Evolutionary conservation across 2,113 vertebrate genomes (phyloP), one percentile per base, ranked within the genome.

Genomic region (Chaenocephalus aceratus): DNA sequence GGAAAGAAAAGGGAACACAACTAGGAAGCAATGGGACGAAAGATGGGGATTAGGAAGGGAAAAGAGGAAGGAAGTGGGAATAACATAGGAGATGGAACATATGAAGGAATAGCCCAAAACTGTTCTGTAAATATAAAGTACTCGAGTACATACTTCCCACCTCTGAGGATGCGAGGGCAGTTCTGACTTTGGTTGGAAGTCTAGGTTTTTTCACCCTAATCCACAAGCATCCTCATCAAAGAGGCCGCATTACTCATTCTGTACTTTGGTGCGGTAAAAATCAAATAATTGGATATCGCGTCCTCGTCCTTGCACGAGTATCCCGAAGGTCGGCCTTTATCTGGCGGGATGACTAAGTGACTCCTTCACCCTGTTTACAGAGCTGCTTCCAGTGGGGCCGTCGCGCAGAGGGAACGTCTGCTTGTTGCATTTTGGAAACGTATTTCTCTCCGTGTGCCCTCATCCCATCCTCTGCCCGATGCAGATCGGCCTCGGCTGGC

Each of bases 401-500:
- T 62, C 60, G 15, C 51, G 53, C 65, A 68, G 41, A 52, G 30
- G 49, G 78, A 65, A 77, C 74, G 68, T 59, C 78, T 60, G 5
- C 72, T 72, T 30, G 75, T 80, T 81, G 83, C 48, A 79, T 78
- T 89, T 80, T 4, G 4, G 73, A 79, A 85, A 79, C 64, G 0
- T 36, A 56, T 66, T 80, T 68, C 79, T 78, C 56, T 74, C 67
- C 5, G 6, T 18, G 64, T 75, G 87, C 75, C 83, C 88, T 89
- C 80, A 51, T 77, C 83, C 75, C 12, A 52, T 83, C 83, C 85
- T 81, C 74, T 56, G 63, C 70, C 41, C 3, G 63, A 71, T 77
- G 77, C 82, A 83, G 72, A 73, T 83, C 67, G 6, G 77, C 80
- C 61, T 85, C 11, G 81, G 83, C 76, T 83, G 84, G 63, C 75